Percentiles rank a stretch among this genome's conserved stretches.
Evolutionary conservation across 2,797 vertebrate genomes (phyloP).

Genomic region (Percopsis omiscomaycus): DNA sequence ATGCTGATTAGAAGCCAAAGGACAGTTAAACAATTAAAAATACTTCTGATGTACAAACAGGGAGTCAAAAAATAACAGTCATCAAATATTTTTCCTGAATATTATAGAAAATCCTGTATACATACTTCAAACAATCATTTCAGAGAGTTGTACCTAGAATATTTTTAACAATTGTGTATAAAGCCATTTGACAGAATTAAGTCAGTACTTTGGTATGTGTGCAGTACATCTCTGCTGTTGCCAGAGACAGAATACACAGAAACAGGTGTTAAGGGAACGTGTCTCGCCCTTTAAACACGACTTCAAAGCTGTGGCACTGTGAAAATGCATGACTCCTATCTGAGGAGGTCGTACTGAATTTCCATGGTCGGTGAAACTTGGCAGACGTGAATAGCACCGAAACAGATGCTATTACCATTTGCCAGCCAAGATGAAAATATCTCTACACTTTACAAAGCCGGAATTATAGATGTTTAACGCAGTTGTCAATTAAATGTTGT

Average conservation of each 20-base stretch:
- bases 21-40: constrained; percentile 1
- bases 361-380: constrained; percentile 3
- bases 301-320: constrained; percentile 23
- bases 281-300: constrained; percentile 2
- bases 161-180: too few relatives aligned
- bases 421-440: constrained; percentile 31
- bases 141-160: too few relatives aligned
- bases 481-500: constrained; percentile 48
- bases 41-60: constrained; percentile 13
- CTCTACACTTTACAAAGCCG: neutral
- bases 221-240: neutral
- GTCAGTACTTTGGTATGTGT: neutral
- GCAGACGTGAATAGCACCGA: constrained; percentile 4
- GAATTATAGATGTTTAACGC: neutral
- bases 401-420: constrained; percentile 30
- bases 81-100: constrained; percentile 1
- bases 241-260: neutral
- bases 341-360: constrained; percentile 9
- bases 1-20: constrained; percentile 27
- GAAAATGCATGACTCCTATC: constrained; percentile 16
- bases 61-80: constrained; percentile 9
- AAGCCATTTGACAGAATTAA: too few relatives aligned
- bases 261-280: constrained; percentile 17
- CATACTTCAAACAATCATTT: neutral
- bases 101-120: neutral